Base-by-base conservation (phyloP, 2,888 invertebrate species). In the Orthosia incerta region DNA sequence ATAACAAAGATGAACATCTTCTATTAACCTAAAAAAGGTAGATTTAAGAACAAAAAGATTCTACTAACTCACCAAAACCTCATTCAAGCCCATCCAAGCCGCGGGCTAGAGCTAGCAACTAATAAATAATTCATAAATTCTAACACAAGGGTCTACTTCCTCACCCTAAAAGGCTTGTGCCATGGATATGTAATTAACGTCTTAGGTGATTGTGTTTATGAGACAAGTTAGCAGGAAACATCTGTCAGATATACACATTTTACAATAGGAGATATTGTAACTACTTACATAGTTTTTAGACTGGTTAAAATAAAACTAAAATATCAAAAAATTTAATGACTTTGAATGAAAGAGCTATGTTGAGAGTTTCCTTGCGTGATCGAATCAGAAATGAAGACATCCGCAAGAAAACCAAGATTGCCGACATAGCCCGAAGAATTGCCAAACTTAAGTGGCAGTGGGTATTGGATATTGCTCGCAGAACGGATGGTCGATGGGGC, bases 151-250 rank as follows among this genome's bases (percentile, higher is more conserved):
- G 46, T 39, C 26, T 53, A 59, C 51, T 63, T 59, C 73, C 23
- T n/a, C 4, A 13, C 56, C 53, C 45, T 70, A 46, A 70, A 82
- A 69, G 74, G 51, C 48, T 53, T 53, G 39, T 55, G 53, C 50
- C 83, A 26, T n/a, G 16, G 63, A 31, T 46, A 60, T 80, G 50
- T 80, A 79, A 80, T 79, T 83, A 80, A 9, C 53, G 53, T 70
- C 59, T 55, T 46, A 5, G 16, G 11, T 61, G 48, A 73, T 66
- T 18, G 51, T 55, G 18, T 80, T 50, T 70, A 20, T 20, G 20
- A 50, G 56, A 56, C 55, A 62, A 45, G 12, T 1, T 3, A 20
- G 46, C 60, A 56, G 73, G 68, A 68, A 82, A 73, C 65, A 68
- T 39, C 26, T 68, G 79, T 73, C 79, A 23, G 15, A 13, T 48